Evolutionary conservation across 2,113 vertebrate genomes (phyloP).

Genomic region (Chiloscyllium plagiosum): DNA sequence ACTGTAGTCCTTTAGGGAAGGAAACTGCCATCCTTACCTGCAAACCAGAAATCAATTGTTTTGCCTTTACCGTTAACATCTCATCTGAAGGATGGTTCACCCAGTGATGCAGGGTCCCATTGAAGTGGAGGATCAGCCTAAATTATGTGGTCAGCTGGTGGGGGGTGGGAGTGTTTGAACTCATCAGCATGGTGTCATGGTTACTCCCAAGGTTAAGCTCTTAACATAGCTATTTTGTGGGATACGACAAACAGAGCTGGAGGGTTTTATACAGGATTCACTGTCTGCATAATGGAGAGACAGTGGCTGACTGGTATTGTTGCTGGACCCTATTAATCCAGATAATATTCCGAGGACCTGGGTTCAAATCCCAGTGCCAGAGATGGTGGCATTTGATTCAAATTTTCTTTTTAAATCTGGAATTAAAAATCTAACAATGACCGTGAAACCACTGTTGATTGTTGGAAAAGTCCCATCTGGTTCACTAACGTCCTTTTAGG

Average conservation of each 20-base stretch:
- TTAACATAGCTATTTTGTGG: neutral
- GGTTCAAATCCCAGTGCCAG: too few relatives aligned
- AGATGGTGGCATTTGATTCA: too few relatives aligned
- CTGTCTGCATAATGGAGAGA: neutral
- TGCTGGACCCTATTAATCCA: too few relatives aligned
- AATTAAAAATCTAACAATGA: too few relatives aligned
- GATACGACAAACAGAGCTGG: neutral
- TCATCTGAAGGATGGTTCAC: neutral
- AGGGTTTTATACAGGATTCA: neutral
- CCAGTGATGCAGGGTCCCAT: neutral
- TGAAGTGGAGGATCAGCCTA: neutral
- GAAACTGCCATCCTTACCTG: too few relatives aligned
- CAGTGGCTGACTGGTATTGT: too few relatives aligned
- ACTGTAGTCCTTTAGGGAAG: too few relatives aligned
- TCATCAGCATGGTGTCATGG: neutral
- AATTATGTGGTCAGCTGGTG: neutral
- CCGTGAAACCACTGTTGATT: too few relatives aligned
- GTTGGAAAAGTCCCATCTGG: too few relatives aligned
- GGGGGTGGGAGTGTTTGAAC: neutral
- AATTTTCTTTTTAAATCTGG: too few relatives aligned
- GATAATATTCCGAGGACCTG: too few relatives aligned
- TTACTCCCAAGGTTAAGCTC: neutral
- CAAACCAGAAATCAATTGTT: neutral
- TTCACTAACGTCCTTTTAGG: too few relatives aligned
- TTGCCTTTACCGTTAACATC: neutral